phyloP scores from a whole-genome alignment of 2,888 invertebrate species.

The Macropis europaea region DNA sequence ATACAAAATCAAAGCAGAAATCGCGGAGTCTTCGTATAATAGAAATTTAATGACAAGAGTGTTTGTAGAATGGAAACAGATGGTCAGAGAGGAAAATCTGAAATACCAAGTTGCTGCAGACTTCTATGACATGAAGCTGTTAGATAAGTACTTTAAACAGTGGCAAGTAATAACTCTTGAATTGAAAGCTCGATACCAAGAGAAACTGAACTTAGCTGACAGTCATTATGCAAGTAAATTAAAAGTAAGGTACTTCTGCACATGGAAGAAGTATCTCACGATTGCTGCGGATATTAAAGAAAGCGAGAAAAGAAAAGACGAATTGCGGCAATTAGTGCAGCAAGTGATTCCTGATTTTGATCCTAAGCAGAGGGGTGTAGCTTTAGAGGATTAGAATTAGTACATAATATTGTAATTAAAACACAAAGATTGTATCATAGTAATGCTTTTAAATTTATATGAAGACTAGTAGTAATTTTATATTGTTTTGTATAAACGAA shows the following conservation, averaged over 20 bases:
- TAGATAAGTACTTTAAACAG: slow-evolving; percentile 81
- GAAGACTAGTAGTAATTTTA: slow-evolving; percentile 5
- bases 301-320: slow-evolving; percentile 70
- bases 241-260: slow-evolving; percentile 62
- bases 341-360: slow-evolving; percentile 74
- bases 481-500: slow-evolving; percentile 14
- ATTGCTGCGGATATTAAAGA: slow-evolving; percentile 69
- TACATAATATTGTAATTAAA: slow-evolving; percentile 3
- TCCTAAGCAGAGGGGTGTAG: slow-evolving; percentile 67
- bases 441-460: background rate
- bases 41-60: slow-evolving; percentile 62
- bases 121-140: slow-evolving; percentile 85
- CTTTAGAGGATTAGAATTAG: slow-evolving; percentile 59
- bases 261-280: slow-evolving; percentile 68
- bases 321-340: slow-evolving; percentile 73
- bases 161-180: slow-evolving; percentile 81
- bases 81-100: slow-evolving; percentile 68
- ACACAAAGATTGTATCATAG: slow-evolving; percentile 6
- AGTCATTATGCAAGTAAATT: slow-evolving; percentile 59
- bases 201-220: slow-evolving; percentile 61
- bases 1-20: slow-evolving; percentile 53
- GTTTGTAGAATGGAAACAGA: slow-evolving; percentile 66
- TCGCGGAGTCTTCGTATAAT: slow-evolving; percentile 60
- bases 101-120: slow-evolving; percentile 87
- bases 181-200: slow-evolving; percentile 72